phyloP scores from a whole-genome alignment of 64 coral and sea anemone species.

The Exaiptasia diaphana region DNA sequence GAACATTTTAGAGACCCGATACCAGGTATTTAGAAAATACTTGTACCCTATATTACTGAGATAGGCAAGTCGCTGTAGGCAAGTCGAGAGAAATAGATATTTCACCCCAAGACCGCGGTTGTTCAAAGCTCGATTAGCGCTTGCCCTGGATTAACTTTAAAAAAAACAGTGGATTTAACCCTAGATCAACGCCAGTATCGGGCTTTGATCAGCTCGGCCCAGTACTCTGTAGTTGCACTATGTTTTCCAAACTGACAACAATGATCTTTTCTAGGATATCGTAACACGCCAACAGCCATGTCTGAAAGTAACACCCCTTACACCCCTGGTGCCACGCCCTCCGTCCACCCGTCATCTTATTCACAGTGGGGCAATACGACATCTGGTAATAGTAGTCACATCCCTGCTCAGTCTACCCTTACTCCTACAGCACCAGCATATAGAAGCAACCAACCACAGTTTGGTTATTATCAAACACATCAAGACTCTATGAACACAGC shows the following conservation, averaged over 20 bases:
- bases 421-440: conserved; percentile 31
- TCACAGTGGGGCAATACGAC: conserved; percentile 58
- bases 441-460: conserved; percentile 55
- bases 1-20: conserved; percentile 98
- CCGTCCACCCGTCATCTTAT: conserved; percentile 19
- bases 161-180: no score
- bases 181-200: no score
- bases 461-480: conserved; percentile 86
- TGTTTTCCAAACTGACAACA: no score
- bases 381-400: not conserved
- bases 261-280: no score
- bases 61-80: no score
- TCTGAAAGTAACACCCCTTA: conserved; percentile 93
- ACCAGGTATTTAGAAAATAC: conserved; percentile 69
- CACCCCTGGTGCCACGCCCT: conserved; percentile 87
- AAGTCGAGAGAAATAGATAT: no score
- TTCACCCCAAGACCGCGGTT: no score
- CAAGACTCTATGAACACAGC: conserved; percentile 46
- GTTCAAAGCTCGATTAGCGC: no score
- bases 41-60: no score
- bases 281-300: conserved; percentile 61
- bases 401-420: not conserved
- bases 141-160: no score
- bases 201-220: no score
- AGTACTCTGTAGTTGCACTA: no score